These are phyloP conservation scores for Pangasius krempfi DNA, from an alignment of 2,797 vertebrate genomes.

Conservation along the genomic window DNA sequence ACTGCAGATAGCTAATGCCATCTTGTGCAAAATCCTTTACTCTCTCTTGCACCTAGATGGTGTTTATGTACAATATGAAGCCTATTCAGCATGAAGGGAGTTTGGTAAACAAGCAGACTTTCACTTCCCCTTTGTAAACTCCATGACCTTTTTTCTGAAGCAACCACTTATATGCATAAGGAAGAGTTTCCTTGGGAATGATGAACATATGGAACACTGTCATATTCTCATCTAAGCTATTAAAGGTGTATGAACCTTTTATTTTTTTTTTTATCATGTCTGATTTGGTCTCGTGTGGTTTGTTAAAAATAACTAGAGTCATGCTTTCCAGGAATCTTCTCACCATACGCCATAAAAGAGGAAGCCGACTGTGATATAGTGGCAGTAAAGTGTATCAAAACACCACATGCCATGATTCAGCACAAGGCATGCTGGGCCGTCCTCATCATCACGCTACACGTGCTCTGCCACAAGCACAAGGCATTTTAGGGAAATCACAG, in stretches of 20 bases:
- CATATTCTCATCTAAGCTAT: conserved; percentile 15
- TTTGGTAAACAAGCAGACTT: conserved; percentile 46
- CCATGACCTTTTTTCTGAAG: conserved; percentile 44
- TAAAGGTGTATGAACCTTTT: neutral
- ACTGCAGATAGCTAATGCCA: neutral
- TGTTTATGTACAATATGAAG: conserved; percentile 20
- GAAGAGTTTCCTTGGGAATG: conserved; percentile 37
- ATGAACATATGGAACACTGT: neutral
- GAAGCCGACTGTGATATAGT: conserved; percentile 42
- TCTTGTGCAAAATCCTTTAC: conserved; percentile 16
- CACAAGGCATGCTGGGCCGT: conserved; percentile 11
- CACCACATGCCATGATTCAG: conserved; percentile 40
- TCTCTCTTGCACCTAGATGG: conserved; percentile 16
- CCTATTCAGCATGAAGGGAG: conserved; percentile 23
- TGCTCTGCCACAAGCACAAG: conserved; percentile 35
- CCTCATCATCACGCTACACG: conserved; percentile 32
- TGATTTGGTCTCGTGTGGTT: neutral
- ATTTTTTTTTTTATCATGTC: neutral
- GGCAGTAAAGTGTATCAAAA: conserved; percentile 38
- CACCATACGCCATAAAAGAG: conserved; percentile 33
- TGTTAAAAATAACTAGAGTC: conserved; percentile 15
- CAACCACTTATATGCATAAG: neutral
- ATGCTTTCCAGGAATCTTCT: conserved; percentile 40
- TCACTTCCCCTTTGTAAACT: conserved; percentile 58
- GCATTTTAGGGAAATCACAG: conserved; percentile 36